Percentiles rank a stretch among this genome's conserved stretches.
phyloP scores from a whole-genome alignment of 2,113 vertebrate species.

The Crotalus tigris region DNA sequence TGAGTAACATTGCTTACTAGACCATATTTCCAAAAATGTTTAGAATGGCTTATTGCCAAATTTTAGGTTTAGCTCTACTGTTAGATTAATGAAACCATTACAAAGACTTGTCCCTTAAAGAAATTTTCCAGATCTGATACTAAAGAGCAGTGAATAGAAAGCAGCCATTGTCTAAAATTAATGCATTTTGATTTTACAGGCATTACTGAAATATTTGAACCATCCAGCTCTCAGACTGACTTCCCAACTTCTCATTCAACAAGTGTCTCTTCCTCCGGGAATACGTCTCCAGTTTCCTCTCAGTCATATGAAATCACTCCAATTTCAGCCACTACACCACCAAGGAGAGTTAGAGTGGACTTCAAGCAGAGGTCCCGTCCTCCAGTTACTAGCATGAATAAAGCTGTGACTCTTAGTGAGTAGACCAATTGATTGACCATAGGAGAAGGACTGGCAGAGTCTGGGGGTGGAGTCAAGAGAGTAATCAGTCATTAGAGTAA shows the following conservation, averaged over 20 bases:
- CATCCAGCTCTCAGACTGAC: not conserved
- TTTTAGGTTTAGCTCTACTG: not conserved
- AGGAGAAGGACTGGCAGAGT: not conserved
- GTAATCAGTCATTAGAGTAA: not conserved
- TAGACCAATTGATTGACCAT: not conserved
- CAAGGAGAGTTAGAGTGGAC: slow-evolving; percentile 4
- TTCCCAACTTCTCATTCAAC: not conserved
- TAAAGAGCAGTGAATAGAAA: not conserved
- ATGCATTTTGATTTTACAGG: not conserved
- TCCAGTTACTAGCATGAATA: slow-evolving; percentile 11
- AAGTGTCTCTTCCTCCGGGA: not conserved
- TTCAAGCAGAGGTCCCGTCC: slow-evolving; percentile 10
- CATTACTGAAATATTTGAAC: not conserved
- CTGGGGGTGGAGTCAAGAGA: not conserved
- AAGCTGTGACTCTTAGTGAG: slow-evolving; percentile 31
- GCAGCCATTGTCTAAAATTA: not conserved
- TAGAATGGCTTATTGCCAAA: not conserved
- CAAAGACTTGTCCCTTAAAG: not conserved
- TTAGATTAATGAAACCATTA: not conserved
- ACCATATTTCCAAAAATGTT: not conserved
- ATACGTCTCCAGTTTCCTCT: not conserved
- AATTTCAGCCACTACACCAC: not conserved
- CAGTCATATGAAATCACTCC: not conserved
- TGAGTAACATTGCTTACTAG: not conserved
- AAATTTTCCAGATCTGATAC: not conserved